Conservation (phyloP, 2,113 vertebrate genomes). For the Sorex fumeus region DNA sequence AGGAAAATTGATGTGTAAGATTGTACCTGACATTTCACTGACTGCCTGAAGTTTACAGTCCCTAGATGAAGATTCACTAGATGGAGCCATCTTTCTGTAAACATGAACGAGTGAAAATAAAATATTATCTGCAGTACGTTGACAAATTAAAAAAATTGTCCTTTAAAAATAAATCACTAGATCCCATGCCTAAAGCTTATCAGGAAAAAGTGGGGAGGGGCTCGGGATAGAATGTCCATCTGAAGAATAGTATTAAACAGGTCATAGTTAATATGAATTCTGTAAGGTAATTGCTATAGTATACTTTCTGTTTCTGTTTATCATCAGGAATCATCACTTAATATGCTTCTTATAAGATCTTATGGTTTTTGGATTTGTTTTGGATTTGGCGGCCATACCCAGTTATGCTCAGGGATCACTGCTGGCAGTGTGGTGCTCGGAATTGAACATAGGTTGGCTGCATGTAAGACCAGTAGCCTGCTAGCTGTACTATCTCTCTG, state of each 20-base stretch:
- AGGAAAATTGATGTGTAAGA: background rate
- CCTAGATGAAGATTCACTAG: background rate
- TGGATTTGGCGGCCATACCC: too few species aligned
- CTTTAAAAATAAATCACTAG: background rate
- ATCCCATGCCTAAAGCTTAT: background rate
- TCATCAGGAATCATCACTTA: background rate
- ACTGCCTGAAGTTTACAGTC: background rate
- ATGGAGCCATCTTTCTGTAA: background rate
- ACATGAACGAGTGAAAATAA: slow-evolving; percentile 29
- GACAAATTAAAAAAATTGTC: slow-evolving; percentile 27
- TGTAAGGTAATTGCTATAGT: background rate
- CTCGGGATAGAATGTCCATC: background rate
- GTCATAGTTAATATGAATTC: slow-evolving; percentile 23
- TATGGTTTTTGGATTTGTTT: background rate
- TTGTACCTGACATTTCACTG: background rate
- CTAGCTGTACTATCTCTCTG: too few species aligned
- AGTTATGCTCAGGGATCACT: too few species aligned
- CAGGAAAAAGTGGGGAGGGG: background rate
- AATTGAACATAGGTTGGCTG: too few species aligned
- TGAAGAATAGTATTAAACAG: background rate
- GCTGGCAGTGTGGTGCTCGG: too few species aligned
- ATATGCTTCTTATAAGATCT: background rate
- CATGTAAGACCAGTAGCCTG: too few species aligned
- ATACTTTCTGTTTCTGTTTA: slow-evolving; percentile 57
- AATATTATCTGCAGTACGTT: background rate